Conservation (phyloP, 1,140 invertebrate species). For the Oppia nitens region DNA sequence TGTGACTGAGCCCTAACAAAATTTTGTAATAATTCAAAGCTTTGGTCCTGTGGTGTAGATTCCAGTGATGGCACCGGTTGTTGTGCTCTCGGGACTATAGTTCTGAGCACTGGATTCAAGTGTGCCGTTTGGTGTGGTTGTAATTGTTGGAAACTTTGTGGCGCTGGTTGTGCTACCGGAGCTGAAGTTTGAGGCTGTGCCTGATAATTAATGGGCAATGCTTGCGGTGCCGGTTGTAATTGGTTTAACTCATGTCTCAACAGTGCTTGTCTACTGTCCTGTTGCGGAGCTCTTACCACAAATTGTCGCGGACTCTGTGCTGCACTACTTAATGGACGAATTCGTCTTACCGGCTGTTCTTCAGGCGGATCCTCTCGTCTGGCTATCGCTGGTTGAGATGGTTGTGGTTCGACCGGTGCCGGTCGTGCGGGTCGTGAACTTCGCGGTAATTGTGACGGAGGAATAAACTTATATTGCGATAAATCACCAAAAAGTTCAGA, state of each 20-base stretch:
- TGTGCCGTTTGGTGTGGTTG: background rate
- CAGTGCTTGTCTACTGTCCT: background rate
- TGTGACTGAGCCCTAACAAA: background rate
- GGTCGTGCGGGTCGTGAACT: background rate
- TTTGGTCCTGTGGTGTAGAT: background rate
- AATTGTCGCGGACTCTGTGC: conserved; percentile 11
- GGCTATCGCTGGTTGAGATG: background rate
- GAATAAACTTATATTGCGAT: conserved; percentile 9
- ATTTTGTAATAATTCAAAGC: background rate
- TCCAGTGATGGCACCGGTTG: background rate
- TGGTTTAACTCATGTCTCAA: background rate
- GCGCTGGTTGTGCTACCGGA: background rate
- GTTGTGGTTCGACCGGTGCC: background rate
- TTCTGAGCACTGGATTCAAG: background rate
- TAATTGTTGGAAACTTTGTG: background rate
- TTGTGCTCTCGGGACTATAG: background rate
- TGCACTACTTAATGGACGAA: background rate
- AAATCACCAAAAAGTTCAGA: conserved; percentile 13
- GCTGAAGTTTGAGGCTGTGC: background rate
- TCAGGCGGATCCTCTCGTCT: background rate
- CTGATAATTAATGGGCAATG: background rate
- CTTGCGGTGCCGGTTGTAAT: background rate
- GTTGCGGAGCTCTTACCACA: conserved; percentile 7
- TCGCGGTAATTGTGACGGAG: conserved; percentile 12
- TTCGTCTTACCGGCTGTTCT: background rate